Base-by-base conservation (phyloP, 2,113 vertebrate genomes). In the Chaetodon trifascialis region DNA sequence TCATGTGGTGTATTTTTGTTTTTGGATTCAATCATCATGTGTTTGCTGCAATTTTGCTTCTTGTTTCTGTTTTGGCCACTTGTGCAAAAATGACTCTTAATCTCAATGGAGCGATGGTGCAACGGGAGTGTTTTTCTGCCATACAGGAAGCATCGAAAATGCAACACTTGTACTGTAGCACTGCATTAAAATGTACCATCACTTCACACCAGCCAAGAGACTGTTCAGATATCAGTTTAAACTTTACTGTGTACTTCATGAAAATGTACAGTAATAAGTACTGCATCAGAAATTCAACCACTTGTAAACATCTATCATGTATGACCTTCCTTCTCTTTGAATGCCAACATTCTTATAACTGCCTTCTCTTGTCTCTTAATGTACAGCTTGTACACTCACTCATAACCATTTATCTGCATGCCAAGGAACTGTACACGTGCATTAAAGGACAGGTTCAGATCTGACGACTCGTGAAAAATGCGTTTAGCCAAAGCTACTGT, bases 301-400 rank as follows among this genome's bases (percentile, higher is more conserved):
- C 68, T 55, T 11, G 2, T 25, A 75, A 79, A 91, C 58, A 83
- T 85, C 30, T 58, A 51, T 66, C 0, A 83, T 63, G 23, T 1
- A 19, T 49, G 82, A 78, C 84, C 80, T 85, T 68, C 7, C 3
- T 74, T 85, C 51, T 77, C 23, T 71, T 68, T 86, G 63, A 90
- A 89, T 86, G 60, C 42, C 69, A 90, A 70, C 72, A 66, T 76
- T 78, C 59, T 65, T 19, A 62, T 64, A 46, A 82, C 30, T 78
- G 73, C 60, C 49, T 47, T 67, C 34, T 42, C 54, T 73, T 54
- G 47, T 52, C 19, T 78, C 44, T 74, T 84, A 86, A 86, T 81
- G 64, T 64, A 79, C 65, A 76, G 62, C 56, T 59, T 73, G 25
- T 34, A 71, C 51, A 60, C 21, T 40, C 10, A 1, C 44, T 51